Base-by-base conservation (phyloP, 1,140 invertebrate species). In the Aphaenogaster ashmeadi region DNA sequence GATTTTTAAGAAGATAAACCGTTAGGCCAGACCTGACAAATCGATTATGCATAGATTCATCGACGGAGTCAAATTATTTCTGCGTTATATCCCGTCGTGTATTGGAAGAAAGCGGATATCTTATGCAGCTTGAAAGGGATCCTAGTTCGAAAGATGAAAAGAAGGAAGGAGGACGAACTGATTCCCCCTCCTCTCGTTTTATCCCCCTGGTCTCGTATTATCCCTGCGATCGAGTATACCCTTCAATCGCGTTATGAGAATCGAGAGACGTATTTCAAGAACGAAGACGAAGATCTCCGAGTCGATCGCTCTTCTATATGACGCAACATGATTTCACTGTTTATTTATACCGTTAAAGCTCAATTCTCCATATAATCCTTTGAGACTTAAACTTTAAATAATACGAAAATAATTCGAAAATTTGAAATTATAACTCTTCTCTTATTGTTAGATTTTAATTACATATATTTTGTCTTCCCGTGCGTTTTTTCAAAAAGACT, bases 61-160 rank as follows among this genome's bases (percentile, higher is more conserved):
- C 60, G 41, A n/a, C 44, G n/a, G 21, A 67, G 36, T 44, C 66
- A 52, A 81, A 81, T 81, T 58, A 81, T 81, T 71, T 71, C 79
- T 56, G 50, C 79, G 41, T 81, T 81, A 81, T 56, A 71, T 44
- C 15, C 52, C 79, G 50, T 13, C 13, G 13, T 81, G 64, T 81
- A 71, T 71, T 13, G 79, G 52, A 71, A 44, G 50, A 71, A 81
- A 81, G 21, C 38, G 52, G 66, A 71, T 81, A 71, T 81, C 38
- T 81, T 81, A 71, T 71, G 79, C 62, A 81, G 52, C 79, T 81
- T 71, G 79, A 71, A 81, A 71, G 41, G 77, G 67, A 87, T 74
- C 52, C 80, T 21, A 38, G 74, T n/a, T 64, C 41, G 50, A n/a
- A 21, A 58, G 75, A 74, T 41, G 58, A 83, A 89, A 81, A 56